phyloP scores from a whole-genome alignment of 2,113 vertebrate species.

The Anser brachyrhynchus region DNA sequence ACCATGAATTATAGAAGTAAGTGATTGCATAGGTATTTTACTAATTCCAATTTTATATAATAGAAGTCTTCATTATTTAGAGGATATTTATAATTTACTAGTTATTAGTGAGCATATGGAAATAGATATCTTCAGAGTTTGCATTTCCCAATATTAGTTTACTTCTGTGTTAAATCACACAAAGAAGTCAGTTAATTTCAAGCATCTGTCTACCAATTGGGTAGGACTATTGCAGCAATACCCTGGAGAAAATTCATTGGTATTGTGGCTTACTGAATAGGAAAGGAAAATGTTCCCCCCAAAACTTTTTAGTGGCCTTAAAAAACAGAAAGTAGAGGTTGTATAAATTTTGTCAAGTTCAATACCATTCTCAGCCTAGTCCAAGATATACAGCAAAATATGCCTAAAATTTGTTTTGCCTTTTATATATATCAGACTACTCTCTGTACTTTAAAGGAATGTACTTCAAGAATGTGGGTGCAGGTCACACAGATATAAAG shows the following conservation, averaged over 20 bases:
- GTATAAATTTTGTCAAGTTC: background rate
- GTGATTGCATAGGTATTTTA: background rate
- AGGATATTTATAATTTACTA: background rate
- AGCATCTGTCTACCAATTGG: background rate
- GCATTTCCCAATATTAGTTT: background rate
- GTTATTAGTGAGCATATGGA: background rate
- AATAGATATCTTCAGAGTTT: accelerated
- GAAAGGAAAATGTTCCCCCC: background rate
- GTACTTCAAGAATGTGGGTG: background rate
- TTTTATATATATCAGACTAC: background rate
- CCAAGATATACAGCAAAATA: background rate
- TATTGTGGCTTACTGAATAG: background rate
- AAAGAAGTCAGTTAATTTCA: background rate
- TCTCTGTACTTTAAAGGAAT: background rate
- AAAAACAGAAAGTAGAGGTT: background rate
- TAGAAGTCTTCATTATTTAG: background rate
- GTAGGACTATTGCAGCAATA: background rate
- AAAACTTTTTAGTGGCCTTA: background rate
- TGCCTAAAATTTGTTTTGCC: background rate
- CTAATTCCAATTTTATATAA: background rate
- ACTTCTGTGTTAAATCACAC: background rate
- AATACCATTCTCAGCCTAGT: background rate
- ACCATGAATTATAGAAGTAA: background rate
- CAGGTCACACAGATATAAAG: accelerated
- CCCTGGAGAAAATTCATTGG: background rate